Evolutionary conservation across 2,113 vertebrate genomes (phyloP), one percentile per base, ranked within the genome.

Genomic region (Ibidorhyncha struthersii): DNA sequence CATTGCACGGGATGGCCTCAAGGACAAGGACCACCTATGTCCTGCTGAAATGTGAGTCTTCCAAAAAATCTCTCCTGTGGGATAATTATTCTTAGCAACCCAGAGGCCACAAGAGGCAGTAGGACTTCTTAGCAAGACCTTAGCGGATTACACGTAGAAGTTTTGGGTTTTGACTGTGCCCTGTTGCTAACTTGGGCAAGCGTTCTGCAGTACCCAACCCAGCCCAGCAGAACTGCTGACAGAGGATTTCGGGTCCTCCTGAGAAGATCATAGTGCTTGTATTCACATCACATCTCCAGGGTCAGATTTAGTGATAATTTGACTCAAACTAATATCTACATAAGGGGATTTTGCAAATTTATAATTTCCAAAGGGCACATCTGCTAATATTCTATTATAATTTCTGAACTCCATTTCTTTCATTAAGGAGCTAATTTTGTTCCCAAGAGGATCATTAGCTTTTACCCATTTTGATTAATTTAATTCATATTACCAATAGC

Each of bases 311-410:
- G 89, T 50, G 82, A 97, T 97, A 96, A 97, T 97, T 97, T 92
- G 85, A 93, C 93, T 97, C 96, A 89, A 95, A 91, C 88, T 95
- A 97, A 96, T 97, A 97, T 97, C 79, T 82, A 95, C 94, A 90
- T 94, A 79, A 95, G 94, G 95, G 91, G 82, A 95, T 98, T 98
- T 97, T 97, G 96, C 94, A 97, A 97, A 98, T 97, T 94, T 98
- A 94, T 96, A 95, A 97, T 98, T 98, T 98, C 97, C 97, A 98
- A 98, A 97, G 95, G 97, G 96, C 96, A 94, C 74, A 96, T 97
- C 89, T 96, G 84, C 96, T 90, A 70, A 97, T 95, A 97, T 97
- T 98, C 97, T 97, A 97, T 96, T 97, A 97, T 96, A 97, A 98
- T 97, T 97, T 97, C 96, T 92, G 97, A 97, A 97, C 93, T 97